These are phyloP conservation scores for Ceraclea dissimilis DNA, from an alignment of 2,888 invertebrate species.

Conservation along the genomic window DNA sequence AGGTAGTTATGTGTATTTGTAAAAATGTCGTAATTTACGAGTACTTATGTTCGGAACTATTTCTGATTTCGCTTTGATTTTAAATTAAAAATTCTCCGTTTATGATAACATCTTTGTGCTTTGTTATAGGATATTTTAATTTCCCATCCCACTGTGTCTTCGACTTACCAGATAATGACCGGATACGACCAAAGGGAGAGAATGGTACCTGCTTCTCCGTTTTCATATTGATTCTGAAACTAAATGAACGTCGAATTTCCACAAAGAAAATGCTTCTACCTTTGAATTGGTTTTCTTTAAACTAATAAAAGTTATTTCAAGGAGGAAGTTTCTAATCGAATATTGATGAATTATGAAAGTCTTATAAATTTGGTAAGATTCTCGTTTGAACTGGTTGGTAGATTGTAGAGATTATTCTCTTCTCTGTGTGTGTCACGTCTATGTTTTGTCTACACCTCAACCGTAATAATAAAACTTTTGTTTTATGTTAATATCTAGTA, in stretches of 20 bases:
- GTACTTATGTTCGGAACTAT: constrained; percentile 15
- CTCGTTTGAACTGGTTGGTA: too few species aligned
- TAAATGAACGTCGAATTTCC: background rate
- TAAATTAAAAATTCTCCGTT: constrained; percentile 20
- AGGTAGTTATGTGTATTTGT: too few species aligned
- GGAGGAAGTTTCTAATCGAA: background rate
- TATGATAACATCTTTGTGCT: constrained; percentile 17
- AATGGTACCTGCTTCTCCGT: background rate
- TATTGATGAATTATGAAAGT: background rate
- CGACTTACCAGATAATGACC: background rate
- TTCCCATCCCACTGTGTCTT: constrained; percentile 16
- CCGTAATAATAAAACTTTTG: too few species aligned
- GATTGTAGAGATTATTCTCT: too few species aligned
- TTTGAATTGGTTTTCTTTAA: background rate
- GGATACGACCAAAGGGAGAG: background rate
- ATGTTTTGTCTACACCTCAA: too few species aligned
- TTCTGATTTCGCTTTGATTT: constrained; percentile 22
- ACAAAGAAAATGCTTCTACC: background rate
- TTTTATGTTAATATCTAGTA: too few species aligned
- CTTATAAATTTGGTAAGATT: background rate
- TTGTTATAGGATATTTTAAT: constrained; percentile 23
- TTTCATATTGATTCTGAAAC: background rate
- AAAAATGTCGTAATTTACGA: too few species aligned
- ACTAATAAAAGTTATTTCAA: background rate
- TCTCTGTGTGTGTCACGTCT: too few species aligned